phyloP scores from a whole-genome alignment of 2,888 invertebrate species.

The Lumbricus terrestris region DNA sequence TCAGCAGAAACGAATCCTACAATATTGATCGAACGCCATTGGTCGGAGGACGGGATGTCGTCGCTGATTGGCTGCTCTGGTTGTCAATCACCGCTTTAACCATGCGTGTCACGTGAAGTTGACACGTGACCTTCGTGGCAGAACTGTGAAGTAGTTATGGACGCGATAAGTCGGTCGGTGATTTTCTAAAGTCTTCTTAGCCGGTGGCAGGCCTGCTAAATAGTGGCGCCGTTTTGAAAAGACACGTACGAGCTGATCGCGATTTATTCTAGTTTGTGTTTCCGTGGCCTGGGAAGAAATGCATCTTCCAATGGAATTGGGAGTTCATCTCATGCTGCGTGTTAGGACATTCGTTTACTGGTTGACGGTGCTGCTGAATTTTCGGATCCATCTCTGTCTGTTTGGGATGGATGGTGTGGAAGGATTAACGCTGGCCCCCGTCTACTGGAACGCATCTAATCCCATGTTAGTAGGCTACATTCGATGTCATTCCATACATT shows the following conservation, averaged over 20 bases:
- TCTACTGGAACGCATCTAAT: constrained; percentile 11
- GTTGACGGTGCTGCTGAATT: neutral
- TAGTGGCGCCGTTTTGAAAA: neutral
- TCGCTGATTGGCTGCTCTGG: neutral
- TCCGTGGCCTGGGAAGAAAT: neutral
- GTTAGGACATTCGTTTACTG: neutral
- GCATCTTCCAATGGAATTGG: neutral
- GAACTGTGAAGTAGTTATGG: neutral
- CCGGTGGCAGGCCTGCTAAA: neutral
- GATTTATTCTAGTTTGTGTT: neutral
- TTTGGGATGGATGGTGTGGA: neutral
- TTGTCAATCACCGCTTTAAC: neutral
- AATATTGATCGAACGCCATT: neutral
- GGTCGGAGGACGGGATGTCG: neutral
- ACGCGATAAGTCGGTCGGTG: neutral
- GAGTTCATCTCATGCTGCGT: neutral
- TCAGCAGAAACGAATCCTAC: neutral
- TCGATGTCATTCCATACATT: neutral
- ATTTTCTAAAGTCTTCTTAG: neutral
- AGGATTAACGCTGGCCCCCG: constrained; percentile 10
- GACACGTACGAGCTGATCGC: neutral
- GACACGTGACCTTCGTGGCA: neutral
- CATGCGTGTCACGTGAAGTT: constrained; percentile 3
- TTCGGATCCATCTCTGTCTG: neutral
- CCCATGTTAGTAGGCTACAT: constrained; percentile 11